These are phyloP conservation scores for Amphiprion clarkii DNA, from an alignment of 2,797 vertebrate genomes.

Conservation along the genomic window DNA sequence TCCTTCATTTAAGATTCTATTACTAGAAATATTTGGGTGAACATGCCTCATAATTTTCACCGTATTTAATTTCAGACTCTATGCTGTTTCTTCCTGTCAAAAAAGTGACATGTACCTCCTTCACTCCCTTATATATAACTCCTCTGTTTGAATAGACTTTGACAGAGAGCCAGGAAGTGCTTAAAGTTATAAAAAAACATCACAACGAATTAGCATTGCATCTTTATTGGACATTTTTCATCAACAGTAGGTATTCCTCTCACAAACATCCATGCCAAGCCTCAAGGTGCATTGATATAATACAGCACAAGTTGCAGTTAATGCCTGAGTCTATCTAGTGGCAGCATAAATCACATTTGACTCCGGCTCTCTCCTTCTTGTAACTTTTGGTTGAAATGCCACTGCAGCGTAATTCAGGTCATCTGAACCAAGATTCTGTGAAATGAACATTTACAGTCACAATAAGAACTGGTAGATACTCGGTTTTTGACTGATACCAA, in stretches of 20 bases:
- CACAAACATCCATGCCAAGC: neutral
- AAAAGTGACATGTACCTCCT: neutral
- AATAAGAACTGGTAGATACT: neutral
- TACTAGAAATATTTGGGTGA: neutral
- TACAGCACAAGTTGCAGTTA: neutral
- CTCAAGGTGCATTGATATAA: neutral
- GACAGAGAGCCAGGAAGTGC: too few species aligned
- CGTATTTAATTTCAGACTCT: neutral
- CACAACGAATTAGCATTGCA: too few species aligned
- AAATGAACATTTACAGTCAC: neutral
- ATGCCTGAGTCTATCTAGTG: conserved; percentile 34
- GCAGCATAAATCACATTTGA: conserved; percentile 34
- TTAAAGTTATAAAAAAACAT: too few species aligned
- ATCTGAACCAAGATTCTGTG: conserved; percentile 9
- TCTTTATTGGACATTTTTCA: too few species aligned
- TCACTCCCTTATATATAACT: too few species aligned
- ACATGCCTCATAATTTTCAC: neutral
- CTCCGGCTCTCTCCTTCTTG: neutral
- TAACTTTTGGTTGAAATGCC: conserved; percentile 1
- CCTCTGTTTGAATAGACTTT: too few species aligned
- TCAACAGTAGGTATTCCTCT: too few species aligned
- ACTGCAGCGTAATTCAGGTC: conserved; percentile 40
- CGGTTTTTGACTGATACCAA: too few species aligned
- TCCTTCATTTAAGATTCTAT: too few species aligned
- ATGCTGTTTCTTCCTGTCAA: neutral